Evolutionary conservation across 1,140 invertebrate species (phyloP), one percentile per base, ranked within the genome.

Genomic region (Solenopsis fugax): DNA sequence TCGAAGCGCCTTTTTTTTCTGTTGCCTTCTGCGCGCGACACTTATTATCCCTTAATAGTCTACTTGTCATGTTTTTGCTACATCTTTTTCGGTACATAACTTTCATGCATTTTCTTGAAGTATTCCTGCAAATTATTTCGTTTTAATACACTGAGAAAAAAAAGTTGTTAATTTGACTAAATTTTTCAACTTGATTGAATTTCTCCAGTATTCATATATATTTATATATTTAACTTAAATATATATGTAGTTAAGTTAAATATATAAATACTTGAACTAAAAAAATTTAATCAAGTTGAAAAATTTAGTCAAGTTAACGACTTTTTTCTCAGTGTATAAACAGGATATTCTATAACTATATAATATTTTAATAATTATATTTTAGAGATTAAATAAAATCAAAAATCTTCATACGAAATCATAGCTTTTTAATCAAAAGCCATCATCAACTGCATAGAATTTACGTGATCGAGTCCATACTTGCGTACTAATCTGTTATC

Each of bases 1-100:
- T 65, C 62, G 16, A 16, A 41, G 34, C n/a, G 41, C n/a, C 24
- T 37, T 45, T 73, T 82, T 62, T 75, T 75, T 60, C 58, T 4
- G 45, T 65, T 12, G 62, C 18, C 4, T 64, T 77, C 18, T 52
- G 0, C 62, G 3, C 60, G n/a, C 41, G 29, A 24, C 45, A 13
- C 18, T 48, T 34, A 52, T 80, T 52, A 18, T 67, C 29, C 29
- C 10, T 54, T 37, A 16, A 67, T 13, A 9, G 24, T n/a, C 29
- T 29, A 54, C 50, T 24, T 2, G n/a, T 21, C 81, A 16, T 21
- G 29, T 45, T 67, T 41, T 24, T 56, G 29, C 7, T 21, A 65
- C 7, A 16, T 21, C 21, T 21, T 87, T 60, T 41, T 4, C 29
- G 12, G 1, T 29, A n/a, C 18, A 12, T 13, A 7, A 56, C 18